Base-by-base conservation (phyloP, 2,888 invertebrate genomes). In the Hipparchia sbordonii region DNA sequence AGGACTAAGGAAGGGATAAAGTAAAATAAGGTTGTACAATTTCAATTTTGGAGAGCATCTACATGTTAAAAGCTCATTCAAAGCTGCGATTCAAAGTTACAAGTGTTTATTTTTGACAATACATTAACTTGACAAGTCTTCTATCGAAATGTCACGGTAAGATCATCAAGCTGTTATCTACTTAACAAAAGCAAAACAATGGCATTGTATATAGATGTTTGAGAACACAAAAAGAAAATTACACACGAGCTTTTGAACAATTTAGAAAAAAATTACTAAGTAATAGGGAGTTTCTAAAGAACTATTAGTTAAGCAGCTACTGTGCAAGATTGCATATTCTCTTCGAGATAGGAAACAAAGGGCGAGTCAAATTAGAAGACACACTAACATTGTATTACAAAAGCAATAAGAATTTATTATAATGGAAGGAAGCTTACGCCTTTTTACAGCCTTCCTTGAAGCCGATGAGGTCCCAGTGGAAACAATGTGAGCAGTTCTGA, bases 341-440 rank as follows among this genome's bases (percentile, higher is more conserved):
- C 60, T 72, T 63, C 63, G 69, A 67, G 73, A 62, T 62, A 65
- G 63, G 66, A 74, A 75, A 74, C 76, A 77, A 78, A 71, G 69
- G 71, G 79, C 77, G 75, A 77, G 77, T 77, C 77, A 76, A 77
- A 79, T 81, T 79, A 79, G 82, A 82, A 80, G 82, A 81, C 71
- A 84, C 83, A 82, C 80, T 71, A 71, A 76, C 59, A 71, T 71
- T 71, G 80, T 80, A 80, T 85, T 82, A 85, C 82, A 83, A 82
- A 81, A 77, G 78, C 76, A 78, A 85, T 87, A 87, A 89, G 87
- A 88, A 86, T 85, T 84, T 87, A 87, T 84, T 82, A 81, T 81
- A 79, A 76, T 79, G 75, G 77, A 76, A 77, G 79, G 76, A 79
- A 77, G 79, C 81, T 78, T 76, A 76, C 79, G 80, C 79, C 82